These are phyloP conservation scores for Varecia variegata DNA, from an alignment of 2,797 vertebrate species.

Conservation along the genomic window DNA sequence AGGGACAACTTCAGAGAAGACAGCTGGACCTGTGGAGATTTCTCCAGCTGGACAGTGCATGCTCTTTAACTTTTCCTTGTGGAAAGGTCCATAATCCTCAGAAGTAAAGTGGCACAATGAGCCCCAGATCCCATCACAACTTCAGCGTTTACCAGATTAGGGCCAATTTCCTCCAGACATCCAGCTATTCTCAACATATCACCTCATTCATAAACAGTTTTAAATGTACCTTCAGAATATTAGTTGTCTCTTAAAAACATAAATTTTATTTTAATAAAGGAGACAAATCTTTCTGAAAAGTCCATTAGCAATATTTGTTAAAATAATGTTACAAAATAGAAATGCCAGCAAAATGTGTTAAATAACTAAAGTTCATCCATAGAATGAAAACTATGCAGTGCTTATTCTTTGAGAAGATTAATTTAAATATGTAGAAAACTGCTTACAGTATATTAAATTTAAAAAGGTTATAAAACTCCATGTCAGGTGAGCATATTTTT, in stretches of 20 bases:
- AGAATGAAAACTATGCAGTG: neutral
- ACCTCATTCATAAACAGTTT: neutral
- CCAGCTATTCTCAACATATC: neutral
- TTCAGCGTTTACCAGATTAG: neutral
- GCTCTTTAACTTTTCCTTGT: neutral
- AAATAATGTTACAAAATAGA: constrained; percentile 10
- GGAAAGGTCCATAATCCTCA: neutral
- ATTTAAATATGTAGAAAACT: neutral
- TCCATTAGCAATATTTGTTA: neutral
- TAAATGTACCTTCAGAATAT: neutral
- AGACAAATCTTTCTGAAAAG: neutral
- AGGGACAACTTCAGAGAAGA: neutral
- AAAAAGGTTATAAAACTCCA: neutral
- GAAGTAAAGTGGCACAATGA: neutral
- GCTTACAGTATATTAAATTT: neutral
- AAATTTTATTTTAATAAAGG: neutral
- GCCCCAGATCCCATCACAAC: neutral
- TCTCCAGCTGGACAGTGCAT: fast-evolving
- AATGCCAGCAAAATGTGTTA: neutral
- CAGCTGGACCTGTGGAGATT: neutral
- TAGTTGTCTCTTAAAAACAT: neutral
- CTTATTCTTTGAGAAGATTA: neutral
- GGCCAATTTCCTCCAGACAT: neutral
- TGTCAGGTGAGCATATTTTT: neutral
- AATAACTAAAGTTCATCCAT: neutral